These are phyloP conservation scores for Paracanthobrama guichenoti DNA, from an alignment of 2,113 vertebrate species.

Conservation along the genomic window DNA sequence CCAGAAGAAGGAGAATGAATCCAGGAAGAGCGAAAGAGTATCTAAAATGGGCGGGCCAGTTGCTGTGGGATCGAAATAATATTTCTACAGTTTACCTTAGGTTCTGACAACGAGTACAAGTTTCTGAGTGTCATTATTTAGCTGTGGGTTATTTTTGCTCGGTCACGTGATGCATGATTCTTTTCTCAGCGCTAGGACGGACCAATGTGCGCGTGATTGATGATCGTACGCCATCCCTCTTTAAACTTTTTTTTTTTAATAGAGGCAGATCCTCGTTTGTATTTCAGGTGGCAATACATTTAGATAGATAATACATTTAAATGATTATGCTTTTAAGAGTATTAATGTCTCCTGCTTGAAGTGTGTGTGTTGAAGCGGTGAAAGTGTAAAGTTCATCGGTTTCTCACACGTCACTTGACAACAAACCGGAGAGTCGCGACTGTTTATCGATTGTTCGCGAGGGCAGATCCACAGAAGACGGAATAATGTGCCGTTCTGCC, in stretches of 20 bases:
- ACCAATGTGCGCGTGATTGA: not conserved
- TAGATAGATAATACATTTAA: not conserved
- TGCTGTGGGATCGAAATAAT: not conserved
- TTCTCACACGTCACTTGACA: not conserved
- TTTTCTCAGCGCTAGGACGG: not conserved
- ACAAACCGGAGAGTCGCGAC: not conserved
- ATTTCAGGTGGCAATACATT: not conserved
- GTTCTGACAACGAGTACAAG: not conserved
- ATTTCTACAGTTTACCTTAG: not conserved
- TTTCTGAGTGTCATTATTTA: not conserved
- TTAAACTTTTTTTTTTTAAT: not conserved
- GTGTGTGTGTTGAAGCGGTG: not conserved
- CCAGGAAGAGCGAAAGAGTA: not conserved
- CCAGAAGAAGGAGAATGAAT: too few relatives aligned
- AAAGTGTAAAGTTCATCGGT: not conserved
- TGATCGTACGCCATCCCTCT: not conserved
- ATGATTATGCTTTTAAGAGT: not conserved
- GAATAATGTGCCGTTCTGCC: not conserved
- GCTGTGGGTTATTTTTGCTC: not conserved
- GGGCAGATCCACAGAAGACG: not conserved
- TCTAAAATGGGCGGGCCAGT: not conserved
- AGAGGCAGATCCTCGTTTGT: not conserved
- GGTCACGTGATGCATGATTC: not conserved
- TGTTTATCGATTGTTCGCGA: not conserved
- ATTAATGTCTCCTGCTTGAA: not conserved